Conservation (phyloP, 1,140 invertebrate genomes). For the Zaprionus lachaisei region DNA sequence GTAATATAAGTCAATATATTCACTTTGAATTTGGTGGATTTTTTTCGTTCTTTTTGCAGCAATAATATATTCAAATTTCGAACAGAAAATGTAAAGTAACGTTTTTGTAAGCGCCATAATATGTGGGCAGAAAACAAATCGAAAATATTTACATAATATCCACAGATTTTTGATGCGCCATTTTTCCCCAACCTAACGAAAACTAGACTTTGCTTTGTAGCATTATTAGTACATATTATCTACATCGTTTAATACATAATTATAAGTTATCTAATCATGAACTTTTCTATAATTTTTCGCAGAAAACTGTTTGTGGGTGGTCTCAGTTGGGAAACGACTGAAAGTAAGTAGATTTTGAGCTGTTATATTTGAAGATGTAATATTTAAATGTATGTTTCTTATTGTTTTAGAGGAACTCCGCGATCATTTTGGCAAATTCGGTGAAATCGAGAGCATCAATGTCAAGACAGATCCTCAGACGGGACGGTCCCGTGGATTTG, state of each 20-base stretch:
- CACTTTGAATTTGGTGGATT: conserved; percentile 79
- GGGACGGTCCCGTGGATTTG: conserved; percentile 95
- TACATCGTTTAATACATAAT: background rate
- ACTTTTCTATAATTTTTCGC: conserved; percentile 85
- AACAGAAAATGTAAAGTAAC: conserved; percentile 63
- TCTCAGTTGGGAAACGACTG: conserved; percentile 98
- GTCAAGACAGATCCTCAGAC: conserved; percentile 96
- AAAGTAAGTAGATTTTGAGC: conserved; percentile 90
- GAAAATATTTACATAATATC: conserved; percentile 52
- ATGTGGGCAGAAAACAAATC: conserved; percentile 43
- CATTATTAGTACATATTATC: conserved; percentile 36
- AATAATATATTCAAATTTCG: conserved; percentile 59
- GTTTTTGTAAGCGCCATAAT: conserved; percentile 46
- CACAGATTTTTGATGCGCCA: conserved; percentile 26
- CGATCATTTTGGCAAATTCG: conserved; percentile 95
- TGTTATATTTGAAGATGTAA: background rate
- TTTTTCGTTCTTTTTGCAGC: conserved; percentile 75
- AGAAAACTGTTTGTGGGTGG: conserved; percentile 99
- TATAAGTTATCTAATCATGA: conserved; percentile 36
- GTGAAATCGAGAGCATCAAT: conserved; percentile 96
- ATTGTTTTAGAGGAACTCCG: conserved; percentile 93
- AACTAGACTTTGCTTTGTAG: conserved; percentile 45
- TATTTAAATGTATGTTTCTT: background rate
- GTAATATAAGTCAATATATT: conserved; percentile 53
- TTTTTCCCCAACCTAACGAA: conserved; percentile 30